Conservation (phyloP, 2,888 invertebrate genomes). For the Labia minor region DNA sequence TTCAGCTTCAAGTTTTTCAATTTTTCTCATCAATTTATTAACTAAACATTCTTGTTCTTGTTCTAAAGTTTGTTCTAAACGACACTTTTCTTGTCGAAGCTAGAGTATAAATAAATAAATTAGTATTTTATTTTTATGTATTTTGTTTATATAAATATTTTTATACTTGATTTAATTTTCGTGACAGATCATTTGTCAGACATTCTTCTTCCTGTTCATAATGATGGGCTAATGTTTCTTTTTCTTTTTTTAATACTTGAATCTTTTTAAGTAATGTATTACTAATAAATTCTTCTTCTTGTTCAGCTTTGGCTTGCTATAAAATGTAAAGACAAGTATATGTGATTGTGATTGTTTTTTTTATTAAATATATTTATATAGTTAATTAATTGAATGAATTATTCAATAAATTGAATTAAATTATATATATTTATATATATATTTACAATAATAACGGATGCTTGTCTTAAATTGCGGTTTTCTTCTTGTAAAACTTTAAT, state of each 20-base stretch:
- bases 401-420: not conserved
- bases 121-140: not conserved
- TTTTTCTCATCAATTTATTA: constrained; percentile 94
- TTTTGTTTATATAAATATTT: not conserved
- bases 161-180: constrained; percentile 77
- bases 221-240: constrained; percentile 94
- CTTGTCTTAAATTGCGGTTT: constrained; percentile 84
- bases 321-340: constrained; percentile 31
- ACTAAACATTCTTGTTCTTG: constrained; percentile 97
- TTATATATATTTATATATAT: not conserved
- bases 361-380: no score
- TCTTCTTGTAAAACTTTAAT: constrained; percentile 92
- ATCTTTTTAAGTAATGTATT: constrained; percentile 96
- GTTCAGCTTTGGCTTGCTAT: constrained; percentile 98
- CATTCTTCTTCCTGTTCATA: constrained; percentile 99
- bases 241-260: constrained; percentile 95
- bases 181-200: constrained; percentile 89
- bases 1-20: constrained; percentile 94
- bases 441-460: constrained; percentile 90
- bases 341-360: no score
- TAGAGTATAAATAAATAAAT: constrained; percentile 33
- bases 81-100: constrained; percentile 92
- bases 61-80: constrained; percentile 89
- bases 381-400: no score
- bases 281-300: constrained; percentile 98